phyloP scores from a whole-genome alignment of 2,113 vertebrate species.

The Panthera leo region DNA sequence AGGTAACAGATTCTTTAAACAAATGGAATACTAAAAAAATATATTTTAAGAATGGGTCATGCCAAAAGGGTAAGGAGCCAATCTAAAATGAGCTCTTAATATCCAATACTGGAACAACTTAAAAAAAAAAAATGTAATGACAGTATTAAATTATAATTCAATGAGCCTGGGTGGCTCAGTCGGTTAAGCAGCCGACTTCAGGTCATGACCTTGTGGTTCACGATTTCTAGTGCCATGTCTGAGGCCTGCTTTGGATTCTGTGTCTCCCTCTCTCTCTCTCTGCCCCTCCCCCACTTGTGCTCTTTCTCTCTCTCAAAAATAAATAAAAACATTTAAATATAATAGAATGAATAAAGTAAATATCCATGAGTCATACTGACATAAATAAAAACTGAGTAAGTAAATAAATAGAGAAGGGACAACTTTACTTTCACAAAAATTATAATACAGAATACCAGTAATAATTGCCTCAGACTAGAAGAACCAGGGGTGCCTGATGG shows the following conservation, averaged over 20 bases:
- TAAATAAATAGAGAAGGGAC: background rate
- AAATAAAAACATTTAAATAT: background rate
- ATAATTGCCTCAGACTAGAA: constrained; percentile 6
- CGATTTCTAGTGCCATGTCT: too few species aligned
- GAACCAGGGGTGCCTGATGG: background rate
- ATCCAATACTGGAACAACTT: background rate
- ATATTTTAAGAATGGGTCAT: background rate
- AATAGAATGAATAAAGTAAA: constrained; percentile 32
- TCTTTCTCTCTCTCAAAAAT: too few species aligned
- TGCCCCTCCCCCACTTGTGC: too few species aligned
- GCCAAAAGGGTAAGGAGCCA: background rate
- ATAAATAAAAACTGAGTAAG: constrained; percentile 2
- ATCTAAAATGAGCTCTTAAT: background rate
- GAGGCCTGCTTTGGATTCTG: too few species aligned
- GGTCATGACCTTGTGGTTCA: too few species aligned
- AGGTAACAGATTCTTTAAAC: background rate
- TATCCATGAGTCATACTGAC: background rate
- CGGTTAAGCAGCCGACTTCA: too few species aligned
- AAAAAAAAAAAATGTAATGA: background rate
- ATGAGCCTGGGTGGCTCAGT: background rate
- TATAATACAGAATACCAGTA: background rate
- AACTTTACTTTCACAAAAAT: background rate
- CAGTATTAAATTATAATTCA: background rate
- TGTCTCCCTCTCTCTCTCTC: too few species aligned
- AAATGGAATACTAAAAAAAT: background rate